Conservation (phyloP, 1,140 invertebrate species). For the Temnothorax longispinosus region DNA sequence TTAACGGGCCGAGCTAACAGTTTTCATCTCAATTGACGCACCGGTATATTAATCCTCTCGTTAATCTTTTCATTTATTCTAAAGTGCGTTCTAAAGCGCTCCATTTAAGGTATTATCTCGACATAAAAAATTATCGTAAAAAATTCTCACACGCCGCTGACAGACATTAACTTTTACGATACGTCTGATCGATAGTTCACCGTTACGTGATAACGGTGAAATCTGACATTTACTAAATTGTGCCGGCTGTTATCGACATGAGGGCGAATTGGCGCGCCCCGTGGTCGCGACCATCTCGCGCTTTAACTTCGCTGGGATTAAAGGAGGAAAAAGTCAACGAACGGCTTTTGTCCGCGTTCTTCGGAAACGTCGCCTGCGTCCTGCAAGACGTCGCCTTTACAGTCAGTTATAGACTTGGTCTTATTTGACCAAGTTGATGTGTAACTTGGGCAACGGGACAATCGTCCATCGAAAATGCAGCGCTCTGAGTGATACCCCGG, state of each 20-base stretch:
- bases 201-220: slow-evolving; percentile 18
- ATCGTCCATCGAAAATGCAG: slow-evolving; percentile 35
- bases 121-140: not conserved
- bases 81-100: not conserved
- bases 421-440: not conserved
- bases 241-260: slow-evolving; percentile 29
- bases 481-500: slow-evolving; percentile 45
- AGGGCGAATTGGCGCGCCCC: not conserved
- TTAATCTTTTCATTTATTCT: slow-evolving; percentile 10
- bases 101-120: not conserved
- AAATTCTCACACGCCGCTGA: not conserved
- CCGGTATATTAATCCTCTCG: slow-evolving; percentile 35
- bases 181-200: not conserved
- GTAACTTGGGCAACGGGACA: not conserved
- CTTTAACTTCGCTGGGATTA: not conserved
- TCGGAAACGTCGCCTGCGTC: not conserved
- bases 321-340: not conserved
- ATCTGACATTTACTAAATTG: slow-evolving; percentile 34
- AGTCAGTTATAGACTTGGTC: not conserved
- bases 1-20: slow-evolving; percentile 40
- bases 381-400: not conserved
- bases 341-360: not conserved
- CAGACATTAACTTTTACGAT: not conserved
- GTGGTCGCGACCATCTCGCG: not conserved
- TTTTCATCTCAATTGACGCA: slow-evolving; percentile 51